A percentile compares a stretch with the other conserved stretches of the same genome.
phyloP scores from a whole-genome alignment of 2,888 invertebrate genomes.

The Ormyrus nitidulus region DNA sequence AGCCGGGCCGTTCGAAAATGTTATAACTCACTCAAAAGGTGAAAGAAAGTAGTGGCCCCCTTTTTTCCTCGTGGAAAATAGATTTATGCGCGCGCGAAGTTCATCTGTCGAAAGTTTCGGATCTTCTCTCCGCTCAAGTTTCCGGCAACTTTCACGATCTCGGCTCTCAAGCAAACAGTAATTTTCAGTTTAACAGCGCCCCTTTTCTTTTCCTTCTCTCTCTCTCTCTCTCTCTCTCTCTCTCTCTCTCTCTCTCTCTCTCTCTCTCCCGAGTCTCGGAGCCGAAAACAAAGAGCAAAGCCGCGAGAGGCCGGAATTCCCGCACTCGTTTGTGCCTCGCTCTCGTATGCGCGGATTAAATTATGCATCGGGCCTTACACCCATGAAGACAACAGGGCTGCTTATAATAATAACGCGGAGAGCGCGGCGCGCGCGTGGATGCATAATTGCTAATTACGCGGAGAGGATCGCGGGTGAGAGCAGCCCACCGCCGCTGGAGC shows the following conservation, averaged over 20 bases:
- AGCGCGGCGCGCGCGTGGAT: background rate
- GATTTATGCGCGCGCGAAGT: too few species aligned
- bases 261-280: conserved; percentile 6
- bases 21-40: too few species aligned
- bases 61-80: background rate
- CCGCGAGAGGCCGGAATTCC: conserved; percentile 8
- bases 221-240: background rate
- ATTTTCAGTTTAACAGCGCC: conserved; percentile 17
- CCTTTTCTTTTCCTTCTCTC: conserved; percentile 2
- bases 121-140: background rate
- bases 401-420: conserved; percentile 35
- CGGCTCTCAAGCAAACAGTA: background rate
- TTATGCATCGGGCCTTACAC: conserved; percentile 29
- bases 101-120: too few species aligned
- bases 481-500: background rate
- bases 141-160: background rate
- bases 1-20: too few species aligned
- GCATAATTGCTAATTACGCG: conserved; percentile 49
- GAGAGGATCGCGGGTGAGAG: conserved; percentile 22
- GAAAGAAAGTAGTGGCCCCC: background rate
- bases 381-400: background rate
- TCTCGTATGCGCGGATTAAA: conserved; percentile 22
- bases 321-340: conserved; percentile 3
- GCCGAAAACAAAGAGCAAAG: conserved; percentile 24
- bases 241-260: background rate